Base-by-base conservation (phyloP, 2,113 vertebrate species). In the Eleginops maclovinus region DNA sequence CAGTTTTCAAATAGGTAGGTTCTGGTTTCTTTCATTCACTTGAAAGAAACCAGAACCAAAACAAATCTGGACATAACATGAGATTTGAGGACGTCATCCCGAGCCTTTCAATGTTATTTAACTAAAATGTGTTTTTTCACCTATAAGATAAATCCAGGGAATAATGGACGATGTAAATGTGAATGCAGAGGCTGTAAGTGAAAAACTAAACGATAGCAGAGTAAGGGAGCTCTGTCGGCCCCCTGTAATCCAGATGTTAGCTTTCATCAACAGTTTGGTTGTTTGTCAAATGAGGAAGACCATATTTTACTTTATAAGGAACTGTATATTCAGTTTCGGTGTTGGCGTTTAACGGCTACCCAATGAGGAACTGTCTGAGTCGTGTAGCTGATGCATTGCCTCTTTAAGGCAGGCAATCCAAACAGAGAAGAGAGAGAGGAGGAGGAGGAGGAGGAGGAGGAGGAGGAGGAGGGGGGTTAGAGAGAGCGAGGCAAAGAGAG, bases 371-470 rank as follows among this genome's bases (percentile, higher is more conserved):
- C 14, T 51, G 49, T 54, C 11, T 11, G 43, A 72, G 21, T 47
- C 28, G 61, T 64, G 61, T 75, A 68, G 67, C 72, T 58, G 84
- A 82, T 72, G 83, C 47, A 15, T 75, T 74, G 69, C 69, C 82
- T 72, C 87, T 87, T 86, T 85, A 90, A 91, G 81, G 53, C 78
- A 78, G 66, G 81, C 78, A 63, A 76, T 79, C 60, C 41, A 81
- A 36, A 73, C 24, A 62, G 65, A 55, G 50, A 12, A 49, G 49
- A 56, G 50, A 46, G 40, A 59, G 56, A 56, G 55, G 64, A 28
- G 47, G n/a, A n/a, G n/a, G n/a, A n/a, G n/a, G n/a, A 49, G 60
- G 41, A 58, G 47, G 75, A 67, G 56, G 22, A 51, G 9, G 31
- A 31, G 74, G 17, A 15, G 17, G 17, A 46, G 17, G 40, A 44